Percentiles rank a stretch among this genome's conserved stretches.
These are phyloP conservation scores for Drosophila kurseongensis DNA, from an alignment of 1,140 invertebrate species.

Conservation along the genomic window DNA sequence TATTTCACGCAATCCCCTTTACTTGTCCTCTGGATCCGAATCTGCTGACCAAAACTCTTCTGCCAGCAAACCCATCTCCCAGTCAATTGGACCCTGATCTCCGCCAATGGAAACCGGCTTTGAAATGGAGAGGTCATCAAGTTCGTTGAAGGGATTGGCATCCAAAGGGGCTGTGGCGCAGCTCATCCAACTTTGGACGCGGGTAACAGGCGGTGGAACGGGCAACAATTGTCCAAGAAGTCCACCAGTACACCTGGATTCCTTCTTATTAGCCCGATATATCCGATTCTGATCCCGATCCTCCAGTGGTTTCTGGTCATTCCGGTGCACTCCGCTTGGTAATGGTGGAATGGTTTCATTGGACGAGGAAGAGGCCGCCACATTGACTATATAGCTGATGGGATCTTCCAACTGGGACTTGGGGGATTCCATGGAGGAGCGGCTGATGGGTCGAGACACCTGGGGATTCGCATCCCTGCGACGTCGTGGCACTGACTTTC, in stretches of 20 bases:
- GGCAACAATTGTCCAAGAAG: neutral
- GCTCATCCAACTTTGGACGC: neutral
- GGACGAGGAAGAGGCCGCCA: constrained; percentile 2
- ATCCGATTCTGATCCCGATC: neutral
- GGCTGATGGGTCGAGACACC: no score
- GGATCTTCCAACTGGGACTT: neutral
- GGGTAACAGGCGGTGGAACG: constrained; percentile 7
- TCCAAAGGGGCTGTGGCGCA: constrained; percentile 1
- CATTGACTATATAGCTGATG: constrained; percentile 10
- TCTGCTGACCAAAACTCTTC: constrained; percentile 12
- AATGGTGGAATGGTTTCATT: neutral
- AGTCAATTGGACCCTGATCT: neutral
- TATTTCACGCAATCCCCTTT: neutral
- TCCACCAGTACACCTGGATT: neutral
- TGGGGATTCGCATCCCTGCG: neutral
- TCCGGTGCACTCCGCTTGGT: no score
- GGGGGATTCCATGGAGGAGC: neutral
- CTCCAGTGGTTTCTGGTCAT: neutral
- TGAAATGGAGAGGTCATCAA: neutral
- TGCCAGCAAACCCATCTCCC: neutral
- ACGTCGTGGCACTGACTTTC: neutral
- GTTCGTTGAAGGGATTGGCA: neutral
- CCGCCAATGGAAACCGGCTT: neutral
- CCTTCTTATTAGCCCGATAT: no score
- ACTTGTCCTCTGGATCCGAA: neutral